A percentile compares a stretch with the other conserved stretches of the same genome.
These are phyloP conservation scores for Periophthalmus modestus DNA, from an alignment of 2,113 vertebrate genomes.

Conservation along the genomic window DNA sequence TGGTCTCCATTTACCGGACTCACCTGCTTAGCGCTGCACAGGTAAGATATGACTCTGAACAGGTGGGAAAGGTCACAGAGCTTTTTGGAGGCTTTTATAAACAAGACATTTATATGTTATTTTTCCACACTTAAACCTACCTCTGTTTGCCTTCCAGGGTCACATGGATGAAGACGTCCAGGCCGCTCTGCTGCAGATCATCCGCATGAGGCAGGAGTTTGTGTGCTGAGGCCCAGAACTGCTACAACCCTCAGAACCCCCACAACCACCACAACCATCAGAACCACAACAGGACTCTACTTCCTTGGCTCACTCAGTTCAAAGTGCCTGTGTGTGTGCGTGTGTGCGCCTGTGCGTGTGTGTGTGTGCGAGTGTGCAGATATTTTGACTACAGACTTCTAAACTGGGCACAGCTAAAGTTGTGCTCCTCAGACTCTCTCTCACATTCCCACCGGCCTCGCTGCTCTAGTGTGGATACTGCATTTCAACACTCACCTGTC, in stretches of 20 bases:
- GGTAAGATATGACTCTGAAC: constrained; percentile 68
- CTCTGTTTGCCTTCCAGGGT: constrained; percentile 74
- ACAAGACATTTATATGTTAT: no score
- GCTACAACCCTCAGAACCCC: constrained; percentile 13
- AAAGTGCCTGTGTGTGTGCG: constrained; percentile 26
- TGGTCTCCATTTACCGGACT: constrained; percentile 92
- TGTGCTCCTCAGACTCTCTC: constrained; percentile 39
- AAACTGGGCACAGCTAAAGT: background rate
- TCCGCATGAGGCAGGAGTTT: constrained; percentile 95
- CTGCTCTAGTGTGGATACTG: background rate
- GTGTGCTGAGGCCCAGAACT: constrained; percentile 81
- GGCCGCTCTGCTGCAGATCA: constrained; percentile 94
- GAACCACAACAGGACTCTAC: constrained; percentile 13
- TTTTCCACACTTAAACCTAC: no score
- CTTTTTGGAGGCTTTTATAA: no score
- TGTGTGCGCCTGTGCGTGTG: constrained; percentile 10
- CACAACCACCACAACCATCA: constrained; percentile 1
- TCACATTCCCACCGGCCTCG: constrained; percentile 57
- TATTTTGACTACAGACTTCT: background rate
- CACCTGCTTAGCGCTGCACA: constrained; percentile 97
- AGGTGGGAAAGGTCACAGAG: no score
- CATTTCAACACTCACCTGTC: background rate
- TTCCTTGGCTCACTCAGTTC: constrained; percentile 52
- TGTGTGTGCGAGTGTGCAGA: constrained; percentile 1
- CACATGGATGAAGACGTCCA: constrained; percentile 99